Conservation (phyloP, 1,140 invertebrate species). For the Nebria ingens region DNA sequence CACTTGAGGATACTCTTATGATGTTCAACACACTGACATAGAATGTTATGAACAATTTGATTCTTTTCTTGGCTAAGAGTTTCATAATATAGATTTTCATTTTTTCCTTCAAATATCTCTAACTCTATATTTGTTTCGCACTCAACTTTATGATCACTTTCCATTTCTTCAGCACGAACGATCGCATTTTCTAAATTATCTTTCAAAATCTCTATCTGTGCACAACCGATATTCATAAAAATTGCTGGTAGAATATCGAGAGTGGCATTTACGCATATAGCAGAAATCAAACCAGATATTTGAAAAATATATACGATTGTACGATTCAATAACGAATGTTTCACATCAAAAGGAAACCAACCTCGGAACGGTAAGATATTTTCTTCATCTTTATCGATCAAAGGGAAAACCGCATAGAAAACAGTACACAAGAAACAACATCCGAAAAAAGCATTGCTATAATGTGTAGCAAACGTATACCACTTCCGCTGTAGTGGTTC, state of each 20-base stretch:
- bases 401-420: background rate
- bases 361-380: background rate
- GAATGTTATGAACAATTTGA: background rate
- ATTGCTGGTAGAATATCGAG: background rate
- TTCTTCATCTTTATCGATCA: background rate
- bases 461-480: background rate
- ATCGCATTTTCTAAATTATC: conserved; percentile 2
- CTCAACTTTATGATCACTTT: background rate
- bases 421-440: background rate
- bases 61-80: background rate
- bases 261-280: background rate
- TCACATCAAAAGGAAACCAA: conserved; percentile 4
- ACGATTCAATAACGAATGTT: background rate
- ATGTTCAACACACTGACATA: background rate
- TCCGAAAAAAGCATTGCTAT: background rate
- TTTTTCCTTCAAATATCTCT: background rate
- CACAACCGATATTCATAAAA: background rate
- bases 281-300: background rate
- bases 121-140: background rate
- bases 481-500: background rate
- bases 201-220: background rate
- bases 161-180: background rate
- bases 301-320: background rate
- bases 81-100: background rate
- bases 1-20: background rate